These are phyloP conservation scores for Scytalopus superciliaris DNA, from an alignment of 2,113 vertebrate genomes.

Conservation along the genomic window DNA sequence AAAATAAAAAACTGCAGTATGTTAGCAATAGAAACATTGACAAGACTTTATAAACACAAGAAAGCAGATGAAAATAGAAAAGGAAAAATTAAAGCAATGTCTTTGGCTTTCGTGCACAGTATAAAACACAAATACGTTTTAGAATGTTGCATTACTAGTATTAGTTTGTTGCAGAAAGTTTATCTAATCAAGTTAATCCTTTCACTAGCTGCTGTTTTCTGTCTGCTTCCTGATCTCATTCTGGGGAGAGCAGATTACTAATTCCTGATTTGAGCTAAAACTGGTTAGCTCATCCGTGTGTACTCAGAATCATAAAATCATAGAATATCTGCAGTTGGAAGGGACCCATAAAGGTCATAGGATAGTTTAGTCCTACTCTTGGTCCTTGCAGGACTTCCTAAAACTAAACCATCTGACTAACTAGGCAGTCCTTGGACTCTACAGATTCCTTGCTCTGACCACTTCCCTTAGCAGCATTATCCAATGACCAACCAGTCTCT, in stretches of 20 bases:
- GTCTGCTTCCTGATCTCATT: neutral
- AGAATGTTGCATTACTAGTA: neutral
- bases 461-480: fast-evolving
- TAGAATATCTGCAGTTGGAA: neutral
- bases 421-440: neutral
- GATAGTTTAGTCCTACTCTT: neutral
- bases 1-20: neutral
- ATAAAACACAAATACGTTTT: neutral
- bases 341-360: neutral
- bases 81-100: neutral
- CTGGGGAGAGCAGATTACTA: neutral
- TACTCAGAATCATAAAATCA: neutral
- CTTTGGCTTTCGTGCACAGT: neutral
- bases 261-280: neutral
- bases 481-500: neutral
- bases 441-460: neutral
- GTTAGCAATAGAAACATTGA: neutral
- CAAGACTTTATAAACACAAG: neutral
- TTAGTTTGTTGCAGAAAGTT: neutral
- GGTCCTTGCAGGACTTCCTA: neutral
- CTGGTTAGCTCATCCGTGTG: neutral
- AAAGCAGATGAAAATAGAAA: neutral
- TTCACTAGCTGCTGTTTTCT: neutral
- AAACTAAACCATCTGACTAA: neutral
- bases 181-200: neutral